Evolutionary conservation across 2,888 invertebrate genomes (phyloP).

Genomic region (Sphecodes monilicornis): DNA sequence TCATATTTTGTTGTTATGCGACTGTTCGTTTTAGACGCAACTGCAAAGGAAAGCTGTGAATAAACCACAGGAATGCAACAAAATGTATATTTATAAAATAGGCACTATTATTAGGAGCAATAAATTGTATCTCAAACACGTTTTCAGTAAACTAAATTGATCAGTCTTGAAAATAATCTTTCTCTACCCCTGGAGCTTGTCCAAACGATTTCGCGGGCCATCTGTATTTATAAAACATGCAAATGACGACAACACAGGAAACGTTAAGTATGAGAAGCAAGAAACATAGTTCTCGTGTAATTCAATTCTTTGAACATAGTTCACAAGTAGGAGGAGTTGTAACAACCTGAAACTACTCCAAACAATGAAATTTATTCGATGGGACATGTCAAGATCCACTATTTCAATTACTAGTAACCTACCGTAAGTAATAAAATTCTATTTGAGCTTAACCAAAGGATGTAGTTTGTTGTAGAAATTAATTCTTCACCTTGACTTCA

Average conservation of each 20-base stretch:
- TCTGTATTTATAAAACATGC: conserved; percentile 58
- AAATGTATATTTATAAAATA: not conserved
- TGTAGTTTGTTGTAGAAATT: not conserved
- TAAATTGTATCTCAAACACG: not conserved
- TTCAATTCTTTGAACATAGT: not conserved
- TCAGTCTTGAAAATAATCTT: conserved; percentile 1
- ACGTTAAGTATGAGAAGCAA: not conserved
- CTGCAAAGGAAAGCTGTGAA: not conserved
- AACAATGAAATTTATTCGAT: not conserved
- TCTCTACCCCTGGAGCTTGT: conserved; percentile 1
- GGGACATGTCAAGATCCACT: not conserved
- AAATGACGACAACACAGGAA: not conserved
- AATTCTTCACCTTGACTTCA: too few species aligned
- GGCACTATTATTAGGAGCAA: not conserved
- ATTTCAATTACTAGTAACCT: not conserved
- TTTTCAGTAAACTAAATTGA: conserved; percentile 7
- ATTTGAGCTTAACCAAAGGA: not conserved
- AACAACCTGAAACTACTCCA: not conserved
- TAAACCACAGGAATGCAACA: not conserved
- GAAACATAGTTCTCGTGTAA: not conserved
- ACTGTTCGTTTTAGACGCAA: not conserved
- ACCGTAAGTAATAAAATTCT: not conserved
- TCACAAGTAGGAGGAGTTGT: not conserved
- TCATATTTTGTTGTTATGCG: not conserved
- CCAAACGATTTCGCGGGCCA: conserved; percentile 39